Evolutionary conservation across 2,797 vertebrate species (phyloP).

Genomic region (Discoglossus pictus): DNA sequence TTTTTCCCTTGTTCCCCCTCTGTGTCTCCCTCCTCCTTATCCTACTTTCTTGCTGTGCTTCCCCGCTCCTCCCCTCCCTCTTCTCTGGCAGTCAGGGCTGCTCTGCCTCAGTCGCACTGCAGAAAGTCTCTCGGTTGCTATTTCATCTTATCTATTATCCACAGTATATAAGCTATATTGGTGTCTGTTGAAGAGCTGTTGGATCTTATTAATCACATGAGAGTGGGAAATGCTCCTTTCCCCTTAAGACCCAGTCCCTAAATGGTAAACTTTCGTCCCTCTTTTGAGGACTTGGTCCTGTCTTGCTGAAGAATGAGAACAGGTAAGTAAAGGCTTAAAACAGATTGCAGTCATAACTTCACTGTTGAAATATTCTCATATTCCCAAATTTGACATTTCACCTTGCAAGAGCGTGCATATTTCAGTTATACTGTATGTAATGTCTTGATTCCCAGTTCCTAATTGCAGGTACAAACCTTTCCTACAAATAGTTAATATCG

Average conservation of each 20-base stretch:
- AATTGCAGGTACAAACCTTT: no score
- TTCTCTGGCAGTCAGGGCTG: neutral
- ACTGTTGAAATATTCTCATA: no score
- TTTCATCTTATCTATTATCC: neutral
- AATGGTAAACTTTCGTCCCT: neutral
- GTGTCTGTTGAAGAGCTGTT: neutral
- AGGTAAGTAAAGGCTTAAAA: slow-evolving; percentile 10
- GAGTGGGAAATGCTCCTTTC: neutral
- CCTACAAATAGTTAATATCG: no score
- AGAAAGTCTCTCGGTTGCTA: slow-evolving; percentile 12
- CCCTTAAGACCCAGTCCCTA: neutral
- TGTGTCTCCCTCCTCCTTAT: no score
- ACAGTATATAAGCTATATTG: neutral
- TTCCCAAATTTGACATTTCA: no score
- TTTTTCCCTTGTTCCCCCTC: neutral
- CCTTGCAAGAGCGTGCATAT: no score
- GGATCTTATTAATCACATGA: neutral
- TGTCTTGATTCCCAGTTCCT: no score
- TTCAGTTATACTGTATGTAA: no score
- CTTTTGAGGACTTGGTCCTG: neutral
- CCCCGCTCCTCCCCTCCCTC: slow-evolving; percentile 23
- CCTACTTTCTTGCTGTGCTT: no score
- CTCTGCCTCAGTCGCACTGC: slow-evolving; percentile 38
- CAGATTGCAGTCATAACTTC: no score
- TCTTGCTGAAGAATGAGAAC: neutral